A percentile compares a stretch with the other conserved stretches of the same genome.
These are phyloP conservation scores for Diploscapter pachys DNA, from an alignment of 1,140 invertebrate species.

Conservation along the genomic window DNA sequence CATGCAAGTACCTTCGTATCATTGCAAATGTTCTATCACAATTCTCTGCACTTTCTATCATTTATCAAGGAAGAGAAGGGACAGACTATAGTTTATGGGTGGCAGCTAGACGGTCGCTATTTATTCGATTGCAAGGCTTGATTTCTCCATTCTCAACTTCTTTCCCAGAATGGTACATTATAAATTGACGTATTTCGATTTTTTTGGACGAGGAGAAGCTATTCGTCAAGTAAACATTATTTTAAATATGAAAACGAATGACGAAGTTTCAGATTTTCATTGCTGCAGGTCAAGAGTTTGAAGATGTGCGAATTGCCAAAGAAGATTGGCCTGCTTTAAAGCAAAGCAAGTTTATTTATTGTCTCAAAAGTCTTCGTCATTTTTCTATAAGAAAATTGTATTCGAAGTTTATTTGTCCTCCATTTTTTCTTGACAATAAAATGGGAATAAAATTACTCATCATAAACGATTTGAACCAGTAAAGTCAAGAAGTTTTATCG, in stretches of 20 bases:
- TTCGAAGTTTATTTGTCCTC: not conserved
- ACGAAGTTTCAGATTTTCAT: too few relatives aligned
- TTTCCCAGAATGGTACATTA: conserved; percentile 29
- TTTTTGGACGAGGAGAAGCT: conserved; percentile 40
- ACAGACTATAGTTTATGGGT: too few relatives aligned
- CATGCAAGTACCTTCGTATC: too few relatives aligned
- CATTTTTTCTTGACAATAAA: not conserved
- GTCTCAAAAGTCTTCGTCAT: not conserved
- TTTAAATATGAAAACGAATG: conserved; percentile 23
- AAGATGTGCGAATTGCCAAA: conserved; percentile 29
- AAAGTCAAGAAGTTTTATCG: not conserved
- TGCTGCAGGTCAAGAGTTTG: conserved; percentile 2
- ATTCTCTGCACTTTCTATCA: too few relatives aligned
- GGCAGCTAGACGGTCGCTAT: too few relatives aligned
- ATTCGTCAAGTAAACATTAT: conserved; percentile 43
- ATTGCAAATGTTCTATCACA: too few relatives aligned
- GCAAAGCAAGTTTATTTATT: conserved; percentile 25
- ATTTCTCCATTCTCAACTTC: not conserved
- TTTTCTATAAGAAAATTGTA: not conserved
- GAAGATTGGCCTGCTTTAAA: conserved; percentile 38
- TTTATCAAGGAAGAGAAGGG: too few relatives aligned
- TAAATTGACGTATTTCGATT: conserved; percentile 43
- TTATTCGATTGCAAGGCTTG: not conserved
- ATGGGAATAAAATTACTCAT: not conserved
- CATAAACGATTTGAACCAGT: not conserved